phyloP scores from a whole-genome alignment of 53 echinoderm and acorn worm species.

The Astropecten irregularis region DNA sequence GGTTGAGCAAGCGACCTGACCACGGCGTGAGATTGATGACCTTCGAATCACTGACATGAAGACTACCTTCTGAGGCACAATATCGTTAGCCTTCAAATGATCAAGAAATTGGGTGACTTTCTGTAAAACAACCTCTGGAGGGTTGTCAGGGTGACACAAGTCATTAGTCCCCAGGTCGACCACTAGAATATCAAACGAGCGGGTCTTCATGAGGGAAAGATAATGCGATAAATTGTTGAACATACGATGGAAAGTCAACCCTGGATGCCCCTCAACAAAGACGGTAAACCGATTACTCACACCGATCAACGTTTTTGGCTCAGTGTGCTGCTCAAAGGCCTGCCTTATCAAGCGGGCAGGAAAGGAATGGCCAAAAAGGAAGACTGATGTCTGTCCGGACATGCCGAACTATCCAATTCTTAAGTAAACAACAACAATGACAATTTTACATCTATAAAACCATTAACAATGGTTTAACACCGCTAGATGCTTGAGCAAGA shows the following conservation, averaged over 20 bases:
- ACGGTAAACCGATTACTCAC: not conserved
- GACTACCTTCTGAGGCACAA: not conserved
- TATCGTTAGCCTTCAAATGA: not conserved
- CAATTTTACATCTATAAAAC: no score
- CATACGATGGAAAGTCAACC: not conserved
- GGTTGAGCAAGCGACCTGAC: conserved; percentile 14
- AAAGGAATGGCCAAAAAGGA: conserved; percentile 28
- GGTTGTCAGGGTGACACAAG: not conserved
- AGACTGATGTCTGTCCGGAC: not conserved
- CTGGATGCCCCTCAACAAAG: conserved; percentile 23
- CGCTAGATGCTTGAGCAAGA: no score
- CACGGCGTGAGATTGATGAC: not conserved
- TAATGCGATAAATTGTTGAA: not conserved
- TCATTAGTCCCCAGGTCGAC: conserved; percentile 22
- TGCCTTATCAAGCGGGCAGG: not conserved
- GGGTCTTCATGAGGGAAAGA: conserved; percentile 1
- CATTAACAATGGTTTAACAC: not conserved
- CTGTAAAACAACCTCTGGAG: not conserved
- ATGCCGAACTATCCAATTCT: no score
- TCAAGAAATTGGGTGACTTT: not conserved
- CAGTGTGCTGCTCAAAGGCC: not conserved
- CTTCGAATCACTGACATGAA: not conserved
- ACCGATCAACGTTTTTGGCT: not conserved
- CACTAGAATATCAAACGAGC: not conserved
- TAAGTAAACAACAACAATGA: no score